Evolutionary conservation across 2,888 invertebrate genomes (phyloP).

Genomic region (Chalcis sispes): DNA sequence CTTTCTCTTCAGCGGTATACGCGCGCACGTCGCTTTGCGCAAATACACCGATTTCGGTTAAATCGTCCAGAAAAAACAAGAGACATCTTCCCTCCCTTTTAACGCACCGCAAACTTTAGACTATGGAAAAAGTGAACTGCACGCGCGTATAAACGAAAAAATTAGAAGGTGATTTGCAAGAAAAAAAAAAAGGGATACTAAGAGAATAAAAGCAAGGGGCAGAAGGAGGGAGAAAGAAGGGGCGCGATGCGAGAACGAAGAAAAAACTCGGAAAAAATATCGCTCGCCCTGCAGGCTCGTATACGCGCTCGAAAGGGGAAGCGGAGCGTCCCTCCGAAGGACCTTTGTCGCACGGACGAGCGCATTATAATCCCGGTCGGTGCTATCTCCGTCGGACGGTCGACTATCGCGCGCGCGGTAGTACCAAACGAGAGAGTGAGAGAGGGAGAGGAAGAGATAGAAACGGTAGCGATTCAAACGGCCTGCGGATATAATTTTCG

Average conservation of each 20-base stretch:
- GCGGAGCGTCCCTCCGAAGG: slow-evolving; percentile 24
- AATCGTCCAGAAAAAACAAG: slow-evolving; percentile 52
- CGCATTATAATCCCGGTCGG: slow-evolving; percentile 7
- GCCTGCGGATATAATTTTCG: slow-evolving; percentile 42
- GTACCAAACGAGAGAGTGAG: no score
- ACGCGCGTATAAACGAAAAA: slow-evolving; percentile 2
- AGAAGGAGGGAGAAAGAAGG: neutral
- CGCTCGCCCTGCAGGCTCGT: neutral
- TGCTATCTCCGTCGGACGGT: neutral
- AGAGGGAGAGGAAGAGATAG: no score
- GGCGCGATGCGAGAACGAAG: neutral
- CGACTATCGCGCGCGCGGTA: neutral
- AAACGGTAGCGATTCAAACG: neutral
- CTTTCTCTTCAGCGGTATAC: neutral
- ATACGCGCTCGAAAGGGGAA: no score
- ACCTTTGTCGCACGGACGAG: slow-evolving; percentile 15
- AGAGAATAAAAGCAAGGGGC: neutral
- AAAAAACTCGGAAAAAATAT: neutral
- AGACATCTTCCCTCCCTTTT: no score
- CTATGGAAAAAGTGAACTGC: no score
- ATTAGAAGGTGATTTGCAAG: slow-evolving; percentile 5
- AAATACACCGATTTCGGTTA: slow-evolving; percentile 52
- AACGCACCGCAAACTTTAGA: neutral
- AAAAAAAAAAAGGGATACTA: neutral
- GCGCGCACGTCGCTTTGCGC: slow-evolving; percentile 23